These are phyloP conservation scores for Elegia similella DNA, from an alignment of 2,888 invertebrate species.

Conservation along the genomic window DNA sequence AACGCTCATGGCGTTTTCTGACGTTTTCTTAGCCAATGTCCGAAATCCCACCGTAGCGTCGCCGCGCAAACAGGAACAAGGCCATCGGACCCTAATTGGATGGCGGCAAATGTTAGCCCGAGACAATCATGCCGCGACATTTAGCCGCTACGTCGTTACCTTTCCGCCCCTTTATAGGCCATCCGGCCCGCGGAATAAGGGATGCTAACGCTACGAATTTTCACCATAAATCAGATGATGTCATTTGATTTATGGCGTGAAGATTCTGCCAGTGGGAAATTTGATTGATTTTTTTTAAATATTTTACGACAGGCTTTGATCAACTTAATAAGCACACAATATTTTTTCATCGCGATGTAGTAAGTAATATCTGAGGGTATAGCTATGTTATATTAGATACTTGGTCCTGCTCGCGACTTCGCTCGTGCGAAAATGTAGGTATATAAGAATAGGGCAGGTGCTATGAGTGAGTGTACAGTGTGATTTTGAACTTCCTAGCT, in stretches of 20 bases:
- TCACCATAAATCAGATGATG: constrained; percentile 13
- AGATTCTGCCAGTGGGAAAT: background rate
- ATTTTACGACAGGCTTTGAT: too few species aligned
- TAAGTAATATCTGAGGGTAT: too few species aligned
- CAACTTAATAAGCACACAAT: too few species aligned
- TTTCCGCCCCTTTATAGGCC: constrained; percentile 28
- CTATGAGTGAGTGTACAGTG: too few species aligned
- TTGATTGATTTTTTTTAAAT: too few species aligned
- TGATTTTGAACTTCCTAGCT: too few species aligned
- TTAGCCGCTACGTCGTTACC: constrained; percentile 39
- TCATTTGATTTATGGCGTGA: constrained; percentile 7
- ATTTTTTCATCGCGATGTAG: too few species aligned
- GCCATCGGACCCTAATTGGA: constrained; percentile 48
- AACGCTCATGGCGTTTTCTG: too few species aligned
- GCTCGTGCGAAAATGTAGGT: too few species aligned
- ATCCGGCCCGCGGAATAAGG: constrained; percentile 22
- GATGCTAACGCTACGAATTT: background rate
- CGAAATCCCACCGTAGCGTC: background rate
- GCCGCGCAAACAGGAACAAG: constrained; percentile 14
- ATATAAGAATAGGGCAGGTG: too few species aligned
- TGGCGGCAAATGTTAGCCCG: constrained; percentile 51
- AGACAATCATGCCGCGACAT: constrained; percentile 52
- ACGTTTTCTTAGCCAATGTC: background rate
- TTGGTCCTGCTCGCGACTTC: too few species aligned
- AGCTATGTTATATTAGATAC: too few species aligned